phyloP scores from a whole-genome alignment of 2,888 invertebrate genomes.

The Lasioglossum zephyrum region DNA sequence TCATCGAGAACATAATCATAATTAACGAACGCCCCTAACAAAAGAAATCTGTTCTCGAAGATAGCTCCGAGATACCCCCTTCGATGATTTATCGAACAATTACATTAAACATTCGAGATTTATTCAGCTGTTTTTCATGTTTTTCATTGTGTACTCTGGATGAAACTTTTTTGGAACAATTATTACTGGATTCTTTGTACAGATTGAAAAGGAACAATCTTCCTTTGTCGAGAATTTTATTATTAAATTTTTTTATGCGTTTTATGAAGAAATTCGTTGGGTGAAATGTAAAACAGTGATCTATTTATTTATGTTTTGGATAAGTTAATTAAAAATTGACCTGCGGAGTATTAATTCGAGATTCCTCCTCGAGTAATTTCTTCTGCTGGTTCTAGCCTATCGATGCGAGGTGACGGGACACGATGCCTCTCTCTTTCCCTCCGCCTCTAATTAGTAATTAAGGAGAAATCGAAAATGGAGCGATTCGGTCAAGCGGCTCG shows the following conservation, averaged over 20 bases:
- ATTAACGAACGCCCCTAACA: neutral
- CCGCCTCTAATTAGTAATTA: constrained; percentile 70
- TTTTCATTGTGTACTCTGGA: neutral
- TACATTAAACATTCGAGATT: neutral
- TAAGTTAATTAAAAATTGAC: neutral
- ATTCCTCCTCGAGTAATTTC: constrained; percentile 47
- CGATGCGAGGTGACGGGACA: constrained; percentile 40
- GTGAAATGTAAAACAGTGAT: too few species aligned
- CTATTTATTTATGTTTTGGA: neutral
- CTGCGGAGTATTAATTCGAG: too few species aligned
- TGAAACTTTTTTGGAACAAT: neutral
- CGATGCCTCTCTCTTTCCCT: constrained; percentile 2
- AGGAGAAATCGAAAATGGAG: constrained; percentile 68
- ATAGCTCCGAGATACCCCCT: neutral
- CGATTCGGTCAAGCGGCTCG: constrained; percentile 64
- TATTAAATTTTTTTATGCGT: too few species aligned
- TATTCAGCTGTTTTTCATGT: neutral
- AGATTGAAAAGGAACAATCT: neutral
- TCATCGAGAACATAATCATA: neutral
- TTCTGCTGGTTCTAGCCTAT: constrained; percentile 62
- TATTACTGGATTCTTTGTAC: too few species aligned
- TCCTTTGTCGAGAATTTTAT: too few species aligned
- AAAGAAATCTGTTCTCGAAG: neutral
- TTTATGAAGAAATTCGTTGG: too few species aligned
- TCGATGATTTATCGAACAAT: neutral